phyloP scores from a whole-genome alignment of 2,113 vertebrate genomes.

The Platysteira castanea region DNA sequence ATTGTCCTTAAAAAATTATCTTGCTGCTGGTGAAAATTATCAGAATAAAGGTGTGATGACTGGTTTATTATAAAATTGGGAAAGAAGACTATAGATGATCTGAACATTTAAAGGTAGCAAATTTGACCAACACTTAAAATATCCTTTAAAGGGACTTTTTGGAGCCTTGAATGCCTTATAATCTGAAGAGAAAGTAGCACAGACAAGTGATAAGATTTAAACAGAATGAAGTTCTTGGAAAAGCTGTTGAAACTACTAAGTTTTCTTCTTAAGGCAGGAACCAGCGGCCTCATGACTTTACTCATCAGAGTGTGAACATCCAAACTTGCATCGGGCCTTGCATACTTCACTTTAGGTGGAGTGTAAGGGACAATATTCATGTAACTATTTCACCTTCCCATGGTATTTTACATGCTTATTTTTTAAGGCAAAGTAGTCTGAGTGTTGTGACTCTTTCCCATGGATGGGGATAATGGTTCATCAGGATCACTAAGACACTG shows the following conservation, averaged over 20 bases:
- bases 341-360: not conserved
- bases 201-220: not conserved
- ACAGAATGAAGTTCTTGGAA: not conserved
- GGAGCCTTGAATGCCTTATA: not conserved
- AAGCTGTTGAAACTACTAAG: not conserved
- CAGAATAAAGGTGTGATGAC: not conserved
- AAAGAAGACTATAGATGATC: not conserved
- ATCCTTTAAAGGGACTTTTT: not conserved
- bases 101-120: not conserved
- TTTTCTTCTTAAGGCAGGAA: not conserved
- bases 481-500: not conserved
- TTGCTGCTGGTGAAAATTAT: not conserved
- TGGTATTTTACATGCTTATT: not conserved
- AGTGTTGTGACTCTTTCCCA: not conserved
- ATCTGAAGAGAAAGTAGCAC: not conserved
- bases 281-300: not conserved
- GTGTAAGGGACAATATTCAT: accelerated
- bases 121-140: not conserved
- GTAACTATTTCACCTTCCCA: not conserved
- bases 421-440: not conserved
- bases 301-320: not conserved
- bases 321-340: accelerated
- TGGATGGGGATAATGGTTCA: not conserved
- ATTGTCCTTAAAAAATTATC: not conserved
- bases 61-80: not conserved